Base-by-base conservation (phyloP, 2,888 invertebrate genomes). In the Melinaea marsaeus region DNA sequence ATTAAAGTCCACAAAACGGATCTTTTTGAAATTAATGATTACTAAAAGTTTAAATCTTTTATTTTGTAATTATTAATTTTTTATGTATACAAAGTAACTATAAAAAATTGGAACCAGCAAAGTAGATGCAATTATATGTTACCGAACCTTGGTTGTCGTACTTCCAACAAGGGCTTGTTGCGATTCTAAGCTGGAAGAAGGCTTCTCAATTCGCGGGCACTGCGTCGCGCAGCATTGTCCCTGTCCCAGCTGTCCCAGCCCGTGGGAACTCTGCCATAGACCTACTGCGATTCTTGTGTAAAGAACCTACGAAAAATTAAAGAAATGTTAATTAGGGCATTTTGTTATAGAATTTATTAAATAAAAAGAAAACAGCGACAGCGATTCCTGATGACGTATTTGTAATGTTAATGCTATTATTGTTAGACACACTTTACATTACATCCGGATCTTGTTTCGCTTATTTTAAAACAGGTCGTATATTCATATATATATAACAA, bases 201-300 rank as follows among this genome's bases (percentile, higher is more conserved):
- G 62, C 32, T 74, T 73, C 2, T 81, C 86, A 0, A 75, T 71
- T 0, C 83, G 80, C 0, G 85, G 83, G 60, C 84, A 84, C 64
- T 88, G 87, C 32, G 85, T 74, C 1, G 81, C 84, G 67, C 89
- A 89, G 74, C 90, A 90, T 69, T 88, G 88, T 35, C 77, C 83
- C 4, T 86, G 78, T 3, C 86, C 88, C 63, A 89, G 66, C 62
- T 87, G 83, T 69, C 94, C 93, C 47, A 94, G 83, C 2, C 93
- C 93, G 63, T 93, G 91, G 0, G 94, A 94, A 74, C 95, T 95
- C 85, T 92, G 93, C 97, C 97, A 97, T 48, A 98, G 86, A 0
- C 95, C 95, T 34, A 96, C 92, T 3, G 96, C 97, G 62, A 98
- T 97, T 74, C 95, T 93, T 46, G 95, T 95, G 80, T 98, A 98